These are phyloP conservation scores for Drosophila mercatorum DNA, from an alignment of 2,888 invertebrate species.

Conservation along the genomic window DNA sequence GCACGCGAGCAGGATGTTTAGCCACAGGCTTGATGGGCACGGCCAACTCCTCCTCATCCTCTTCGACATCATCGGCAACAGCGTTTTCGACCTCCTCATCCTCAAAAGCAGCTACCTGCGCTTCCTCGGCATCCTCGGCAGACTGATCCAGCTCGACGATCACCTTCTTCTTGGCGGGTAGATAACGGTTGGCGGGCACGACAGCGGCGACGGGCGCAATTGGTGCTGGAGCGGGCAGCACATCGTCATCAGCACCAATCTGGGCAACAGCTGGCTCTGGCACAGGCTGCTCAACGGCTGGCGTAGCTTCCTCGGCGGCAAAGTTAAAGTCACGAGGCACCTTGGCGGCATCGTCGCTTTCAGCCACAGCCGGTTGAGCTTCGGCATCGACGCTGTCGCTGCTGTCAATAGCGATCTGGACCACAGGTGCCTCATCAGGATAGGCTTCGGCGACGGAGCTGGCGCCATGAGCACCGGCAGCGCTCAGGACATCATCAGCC, in stretches of 20 bases:
- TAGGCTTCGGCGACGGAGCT: constrained; percentile 83
- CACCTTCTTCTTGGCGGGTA: constrained; percentile 83
- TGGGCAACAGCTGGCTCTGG: constrained; percentile 45
- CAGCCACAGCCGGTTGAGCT: constrained; percentile 42
- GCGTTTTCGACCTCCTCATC: constrained; percentile 72
- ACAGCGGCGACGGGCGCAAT: constrained; percentile 73
- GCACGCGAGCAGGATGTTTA: constrained; percentile 73
- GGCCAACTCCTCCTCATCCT: constrained; percentile 66
- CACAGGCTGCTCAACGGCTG: constrained; percentile 1
- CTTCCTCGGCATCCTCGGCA: constrained; percentile 67
- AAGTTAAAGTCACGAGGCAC: constrained; percentile 82
- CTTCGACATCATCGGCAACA: constrained; percentile 73
- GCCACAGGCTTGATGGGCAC: constrained; percentile 65
- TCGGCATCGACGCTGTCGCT: constrained; percentile 48
- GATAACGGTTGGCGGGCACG: constrained; percentile 78
- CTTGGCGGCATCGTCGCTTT: constrained; percentile 77
- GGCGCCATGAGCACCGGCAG: constrained; percentile 78
- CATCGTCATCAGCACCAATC: constrained; percentile 57
- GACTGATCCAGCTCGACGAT: constrained; percentile 82
- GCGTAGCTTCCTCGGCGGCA: constrained; percentile 69
- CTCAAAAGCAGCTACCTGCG: constrained; percentile 60
- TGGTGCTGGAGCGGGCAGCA: constrained; percentile 77
- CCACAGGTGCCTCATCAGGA: constrained; percentile 74
- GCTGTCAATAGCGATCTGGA: constrained; percentile 61
- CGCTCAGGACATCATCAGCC: constrained; percentile 73